Base-by-base conservation (phyloP, 2,888 invertebrate genomes). In the Prosopocoilus inquinatus region DNA sequence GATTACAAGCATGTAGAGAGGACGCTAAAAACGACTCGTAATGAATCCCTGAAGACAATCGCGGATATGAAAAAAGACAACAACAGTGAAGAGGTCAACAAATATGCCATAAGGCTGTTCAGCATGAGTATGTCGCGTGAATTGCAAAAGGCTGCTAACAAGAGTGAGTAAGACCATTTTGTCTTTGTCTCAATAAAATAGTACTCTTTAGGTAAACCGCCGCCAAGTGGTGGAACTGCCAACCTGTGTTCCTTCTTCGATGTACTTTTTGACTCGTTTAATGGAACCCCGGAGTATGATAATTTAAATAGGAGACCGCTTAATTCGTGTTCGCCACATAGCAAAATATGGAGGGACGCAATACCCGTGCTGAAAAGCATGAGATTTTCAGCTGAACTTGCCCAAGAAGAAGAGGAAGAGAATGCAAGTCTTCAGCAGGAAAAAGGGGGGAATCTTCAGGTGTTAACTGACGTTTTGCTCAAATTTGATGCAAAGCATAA, bases 221-320 rank as follows among this genome's bases (percentile, higher is more conserved):
- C 43, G 16, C 33, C 34, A 28, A 46, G 47, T 32, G 47, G 20
- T 3, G 57, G 57, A 3, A 48, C 53, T 20, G 45, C 48, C 36
- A 49, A 57, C 12, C 34, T 53, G 9, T 35, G 46, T 36, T 32
- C 36, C 3, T 20, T 53, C n/a, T 53, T 57, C 13, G 52, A 57
- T 33, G 39, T 41, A 15, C 35, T 47, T 12, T 57, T 57, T 15
- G 57, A 57, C 20, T 38, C 57, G 3, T 15, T 57, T 28, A 38
- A 52, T 3, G 49, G 52, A 2, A 34, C 49, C n/a, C 15, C 9
- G 2, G 35, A 11, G 16, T 33, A 39, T 3, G 11, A 33, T 8
- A 57, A 53, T 32, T 28, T 45, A 35, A 57, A 53, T 44, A 52
- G 57, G 46, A 13, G 28, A 16, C 28, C 41, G 9, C 8, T 57